A percentile compares a stretch with the other conserved stretches of the same genome.
phyloP scores from a whole-genome alignment of 2,888 invertebrate species.

The Ennomos fuscantarius region DNA sequence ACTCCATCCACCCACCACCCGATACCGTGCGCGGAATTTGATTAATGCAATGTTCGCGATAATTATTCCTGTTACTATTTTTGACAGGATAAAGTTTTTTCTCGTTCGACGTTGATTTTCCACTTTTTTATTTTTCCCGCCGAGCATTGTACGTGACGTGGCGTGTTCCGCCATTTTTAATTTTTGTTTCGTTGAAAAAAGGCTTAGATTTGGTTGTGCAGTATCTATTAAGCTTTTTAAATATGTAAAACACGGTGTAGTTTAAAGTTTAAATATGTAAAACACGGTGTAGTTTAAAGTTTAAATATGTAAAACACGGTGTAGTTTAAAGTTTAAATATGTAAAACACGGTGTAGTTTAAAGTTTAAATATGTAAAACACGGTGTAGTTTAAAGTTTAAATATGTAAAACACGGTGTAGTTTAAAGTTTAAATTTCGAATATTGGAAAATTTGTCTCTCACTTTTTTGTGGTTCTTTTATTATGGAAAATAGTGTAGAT shows the following conservation, averaged over 20 bases:
- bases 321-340: no score
- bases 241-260: slow-evolving; percentile 20
- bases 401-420: slow-evolving; percentile 21
- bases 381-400: no score
- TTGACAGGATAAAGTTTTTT: slow-evolving; percentile 80
- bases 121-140: slow-evolving; percentile 39
- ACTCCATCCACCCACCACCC: slow-evolving; percentile 46
- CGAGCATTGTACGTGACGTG: slow-evolving; percentile 37
- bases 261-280: no score
- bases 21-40: slow-evolving; percentile 84
- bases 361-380: slow-evolving; percentile 24
- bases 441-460: slow-evolving; percentile 1
- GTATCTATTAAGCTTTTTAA: slow-evolving; percentile 18
- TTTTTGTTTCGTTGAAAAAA: slow-evolving; percentile 13
- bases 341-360: no score
- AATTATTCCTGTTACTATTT: slow-evolving; percentile 84
- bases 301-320: no score
- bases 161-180: slow-evolving; percentile 27
- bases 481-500: no score
- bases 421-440: slow-evolving; percentile 10
- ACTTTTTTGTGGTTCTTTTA: background rate
- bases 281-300: no score
- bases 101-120: slow-evolving; percentile 58
- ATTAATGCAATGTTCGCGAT: slow-evolving; percentile 85
- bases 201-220: slow-evolving; percentile 10